Conservation (phyloP, 2,888 invertebrate genomes). For the Polyploca ridens region DNA sequence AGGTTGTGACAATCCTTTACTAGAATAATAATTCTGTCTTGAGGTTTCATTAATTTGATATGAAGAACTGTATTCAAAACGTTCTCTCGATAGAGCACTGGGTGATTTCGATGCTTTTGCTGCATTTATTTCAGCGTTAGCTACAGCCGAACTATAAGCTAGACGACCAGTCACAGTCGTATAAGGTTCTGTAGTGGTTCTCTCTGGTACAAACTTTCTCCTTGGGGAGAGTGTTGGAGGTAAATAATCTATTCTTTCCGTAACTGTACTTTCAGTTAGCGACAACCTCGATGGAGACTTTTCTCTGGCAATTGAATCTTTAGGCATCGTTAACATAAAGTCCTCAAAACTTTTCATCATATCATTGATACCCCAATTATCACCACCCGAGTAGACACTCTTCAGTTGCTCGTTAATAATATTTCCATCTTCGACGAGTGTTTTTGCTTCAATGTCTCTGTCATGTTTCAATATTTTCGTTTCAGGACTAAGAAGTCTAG, state of each 20-base stretch:
- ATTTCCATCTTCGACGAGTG: conserved; percentile 86
- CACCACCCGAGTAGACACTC: conserved; percentile 87
- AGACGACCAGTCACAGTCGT: conserved; percentile 87
- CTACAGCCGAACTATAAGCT: conserved; percentile 87
- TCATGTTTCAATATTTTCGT: conserved; percentile 76
- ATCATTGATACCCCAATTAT: conserved; percentile 88
- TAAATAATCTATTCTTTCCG: conserved; percentile 87
- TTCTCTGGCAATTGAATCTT: conserved; percentile 77
- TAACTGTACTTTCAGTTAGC: conserved; percentile 84
- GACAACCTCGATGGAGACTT: conserved; percentile 87
- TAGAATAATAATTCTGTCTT: conserved; percentile 69
- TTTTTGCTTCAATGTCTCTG: conserved; percentile 84
- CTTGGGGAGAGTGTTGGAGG: conserved; percentile 84
- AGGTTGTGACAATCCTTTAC: conserved; percentile 65
- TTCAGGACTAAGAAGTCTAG: conserved; percentile 88
- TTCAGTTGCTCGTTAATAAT: conserved; percentile 89
- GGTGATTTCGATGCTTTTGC: conserved; percentile 81
- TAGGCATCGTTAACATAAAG: conserved; percentile 80
- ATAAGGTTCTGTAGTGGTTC: conserved; percentile 85
- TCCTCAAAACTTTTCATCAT: conserved; percentile 87
- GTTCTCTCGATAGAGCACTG: conserved; percentile 82
- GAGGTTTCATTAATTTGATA: conserved; percentile 74
- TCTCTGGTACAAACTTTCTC: conserved; percentile 83
- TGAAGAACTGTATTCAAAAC: conserved; percentile 84
- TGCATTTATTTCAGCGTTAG: conserved; percentile 85